Evolutionary conservation across 2,888 invertebrate species (phyloP).

Genomic region (Aphodius sticticus): DNA sequence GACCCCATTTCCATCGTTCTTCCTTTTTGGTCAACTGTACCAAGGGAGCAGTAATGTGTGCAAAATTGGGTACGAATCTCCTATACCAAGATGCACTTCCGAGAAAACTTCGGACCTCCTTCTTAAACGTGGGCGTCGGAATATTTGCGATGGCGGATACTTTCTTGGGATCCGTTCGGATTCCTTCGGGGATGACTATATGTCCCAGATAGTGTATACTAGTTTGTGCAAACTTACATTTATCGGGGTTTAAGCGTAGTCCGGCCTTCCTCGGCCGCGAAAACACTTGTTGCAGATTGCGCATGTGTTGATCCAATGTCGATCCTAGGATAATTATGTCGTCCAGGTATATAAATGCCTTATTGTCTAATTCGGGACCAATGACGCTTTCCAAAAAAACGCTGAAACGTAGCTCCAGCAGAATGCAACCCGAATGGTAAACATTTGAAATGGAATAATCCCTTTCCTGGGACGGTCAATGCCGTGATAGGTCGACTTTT

Average conservation of each 20-base stretch:
- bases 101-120: slow-evolving; percentile 43
- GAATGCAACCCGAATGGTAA: slow-evolving; percentile 45
- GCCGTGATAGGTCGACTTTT: too few species aligned
- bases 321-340: slow-evolving; percentile 41
- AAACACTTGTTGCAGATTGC: not conserved
- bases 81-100: slow-evolving; percentile 45
- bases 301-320: not conserved
- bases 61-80: slow-evolving; percentile 23
- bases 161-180: not conserved
- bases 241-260: not conserved
- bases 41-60: slow-evolving; percentile 26
- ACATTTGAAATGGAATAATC: slow-evolving; percentile 44
- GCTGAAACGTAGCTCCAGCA: slow-evolving; percentile 22
- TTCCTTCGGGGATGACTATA: not conserved
- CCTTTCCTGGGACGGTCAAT: slow-evolving; percentile 10
- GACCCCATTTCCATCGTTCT: slow-evolving; percentile 36
- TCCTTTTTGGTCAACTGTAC: slow-evolving; percentile 40
- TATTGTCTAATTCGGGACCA: slow-evolving; percentile 42
- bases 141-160: not conserved
- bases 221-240: not conserved
- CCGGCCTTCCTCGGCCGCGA: not conserved
- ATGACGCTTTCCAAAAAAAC: slow-evolving; percentile 32
- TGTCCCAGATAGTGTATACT: not conserved
- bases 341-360: slow-evolving; percentile 44
- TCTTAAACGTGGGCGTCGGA: slow-evolving; percentile 32